Base-by-base conservation (phyloP, 2,888 invertebrate species). In the Lasius platythorax region DNA sequence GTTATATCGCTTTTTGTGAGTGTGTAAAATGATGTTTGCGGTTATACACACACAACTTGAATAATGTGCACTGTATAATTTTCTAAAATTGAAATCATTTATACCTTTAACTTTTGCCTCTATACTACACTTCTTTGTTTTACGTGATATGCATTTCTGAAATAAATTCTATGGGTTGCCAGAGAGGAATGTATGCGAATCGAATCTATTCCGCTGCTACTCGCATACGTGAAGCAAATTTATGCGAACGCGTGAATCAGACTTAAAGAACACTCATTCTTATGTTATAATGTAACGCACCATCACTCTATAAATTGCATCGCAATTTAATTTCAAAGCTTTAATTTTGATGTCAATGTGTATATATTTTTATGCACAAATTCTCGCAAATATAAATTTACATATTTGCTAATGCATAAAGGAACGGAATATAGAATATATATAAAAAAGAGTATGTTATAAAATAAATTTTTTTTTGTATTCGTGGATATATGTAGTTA, bases 101-200 rank as follows among this genome's bases (percentile, higher is more conserved):
- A 40, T 40, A 78, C 66, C 40, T 78, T 78, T 67, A 40, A 56
- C 37, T 64, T 76, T 76, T 23, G 23, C 23, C 0, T 23, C 30
- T n/a, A 23, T n/a, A 43, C 33, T 50, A 78, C 56, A 67, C 40
- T 67, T 67, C 67, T 67, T 40, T 68, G 67, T 40, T 56, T 30
- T 78, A 78, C 78, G 78, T 78, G 78, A 78, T 56, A 56, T 37
- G 56, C 67, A 67, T 78, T 67, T 78, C 58, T 67, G 56, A 78
- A 78, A 78, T 23, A 78, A 56, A 78, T 78, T 78, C 23, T 40
- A 78, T 67, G 78, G 56, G 43, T 56, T 43, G 15, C 56, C 37
- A 56, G 76, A 40, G 53, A 56, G 56, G n/a, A 78, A 78, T 68
- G 23, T 23, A 23, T 23, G 23, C 23, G 23, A 23, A 23, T 23